Evolutionary conservation across 2,797 vertebrate species (phyloP), one percentile per base, ranked within the genome.

Genomic region (Bradypus variegatus): DNA sequence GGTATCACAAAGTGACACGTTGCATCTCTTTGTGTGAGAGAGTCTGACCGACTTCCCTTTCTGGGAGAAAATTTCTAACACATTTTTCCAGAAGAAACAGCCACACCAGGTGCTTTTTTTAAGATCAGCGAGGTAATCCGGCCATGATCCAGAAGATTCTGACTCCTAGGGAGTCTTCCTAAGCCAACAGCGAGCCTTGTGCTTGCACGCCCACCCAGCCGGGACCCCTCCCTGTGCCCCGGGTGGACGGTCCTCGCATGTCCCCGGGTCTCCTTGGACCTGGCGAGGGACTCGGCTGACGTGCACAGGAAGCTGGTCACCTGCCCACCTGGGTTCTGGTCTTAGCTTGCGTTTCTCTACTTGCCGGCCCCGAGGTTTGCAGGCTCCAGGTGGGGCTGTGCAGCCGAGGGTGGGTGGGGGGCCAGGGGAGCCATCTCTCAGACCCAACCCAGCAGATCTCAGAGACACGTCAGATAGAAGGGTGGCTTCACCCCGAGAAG

Each of bases 141-240:
- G n/a, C 60, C 31, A 4, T 2, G n/a, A 2, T 33, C n/a, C 0
- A 0, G 72, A 45, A 69, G 13, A 25, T 1, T 7, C 1, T 1
- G 8, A 25, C 31, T 21, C 48, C 75, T 25, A 53, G 41, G 4
- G 0, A 36, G 13, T 31, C 58, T 58, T 50, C 33, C 6, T 11
- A n/a, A 48, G 89, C 29, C 11, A 2, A 8, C 18, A 4, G 64
- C 48, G 48, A 31, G 29, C 31, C 65, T n/a, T 31, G 64, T 15
- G 25, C 14, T 11, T 38, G 10, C 11, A 36, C 5, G 6, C 38
- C 53, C 16, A 19, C 13, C 10, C 33, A 0, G 0, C 8, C 2
- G 4, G 65, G 29, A 50, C 50, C 11, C 31, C 48, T n/a, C 31
- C 5, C 50, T 12, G 16, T 23, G 8, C 31, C 23, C 70, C 27